Conservation (phyloP, 2,888 invertebrate genomes). For the Drosophila robusta region DNA sequence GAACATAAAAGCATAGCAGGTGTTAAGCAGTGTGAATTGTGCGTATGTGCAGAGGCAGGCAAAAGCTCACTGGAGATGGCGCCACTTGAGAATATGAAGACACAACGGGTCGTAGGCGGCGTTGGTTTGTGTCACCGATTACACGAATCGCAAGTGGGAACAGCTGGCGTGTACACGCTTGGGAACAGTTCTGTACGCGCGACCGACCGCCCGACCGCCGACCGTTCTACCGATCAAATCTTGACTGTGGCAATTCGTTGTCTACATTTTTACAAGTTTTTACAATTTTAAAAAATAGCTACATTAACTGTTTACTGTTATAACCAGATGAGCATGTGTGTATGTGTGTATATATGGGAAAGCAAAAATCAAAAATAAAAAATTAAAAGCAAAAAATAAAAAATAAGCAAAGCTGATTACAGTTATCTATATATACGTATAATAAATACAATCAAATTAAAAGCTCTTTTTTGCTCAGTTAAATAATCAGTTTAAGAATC, state of each 20-base stretch:
- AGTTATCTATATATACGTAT: not conserved
- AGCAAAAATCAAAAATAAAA: conserved; percentile 24
- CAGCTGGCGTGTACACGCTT: conserved; percentile 43
- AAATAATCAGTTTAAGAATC: conserved; percentile 31
- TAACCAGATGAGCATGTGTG: conserved; percentile 26
- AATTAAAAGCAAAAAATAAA: conserved; percentile 8
- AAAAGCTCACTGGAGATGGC: conserved; percentile 84
- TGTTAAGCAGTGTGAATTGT: conserved; percentile 40
- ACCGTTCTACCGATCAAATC: conserved; percentile 16
- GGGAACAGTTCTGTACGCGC: conserved; percentile 62
- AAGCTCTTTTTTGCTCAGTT: conserved; percentile 21
- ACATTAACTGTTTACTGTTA: conserved; percentile 73
- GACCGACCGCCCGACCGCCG: conserved; percentile 11
- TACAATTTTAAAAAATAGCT: conserved; percentile 14
- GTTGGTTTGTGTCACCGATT: conserved; percentile 46
- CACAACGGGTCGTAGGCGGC: not conserved
- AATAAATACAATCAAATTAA: conserved; percentile 10
- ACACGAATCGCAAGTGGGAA: conserved; percentile 41
- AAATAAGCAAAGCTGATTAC: conserved; percentile 10
- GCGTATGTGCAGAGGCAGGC: conserved; percentile 4
- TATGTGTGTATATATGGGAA: conserved; percentile 14
- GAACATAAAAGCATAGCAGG: conserved; percentile 32
- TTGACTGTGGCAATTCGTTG: conserved; percentile 65
- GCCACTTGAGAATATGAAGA: conserved; percentile 64
- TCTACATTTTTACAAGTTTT: conserved; percentile 30